Base-by-base conservation (phyloP, 2,797 vertebrate genomes). In the Coreius guichenoti region DNA sequence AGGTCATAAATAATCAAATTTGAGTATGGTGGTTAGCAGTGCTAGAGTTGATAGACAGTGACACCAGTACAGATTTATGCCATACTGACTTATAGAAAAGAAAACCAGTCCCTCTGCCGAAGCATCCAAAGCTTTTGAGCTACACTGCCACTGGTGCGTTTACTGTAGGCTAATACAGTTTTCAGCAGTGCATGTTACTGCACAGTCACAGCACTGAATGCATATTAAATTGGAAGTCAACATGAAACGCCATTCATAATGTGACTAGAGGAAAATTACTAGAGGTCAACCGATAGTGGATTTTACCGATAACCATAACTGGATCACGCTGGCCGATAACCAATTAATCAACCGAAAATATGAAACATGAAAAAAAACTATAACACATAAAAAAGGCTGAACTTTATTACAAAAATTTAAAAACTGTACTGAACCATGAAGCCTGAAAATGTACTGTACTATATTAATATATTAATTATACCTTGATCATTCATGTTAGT, bases 1-100 rank as follows among this genome's bases (percentile, higher is more conserved):
- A 58, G 23, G 26, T 43, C 86, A 90, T 93, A 86, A 92, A 93
- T 93, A 93, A 93, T 90, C 91, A 89, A 90, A 91, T 89, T 78
- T 84, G 80, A 85, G 78, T 87, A 82, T 84, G 89, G 91, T 86
- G 87, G 87, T 70, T 83, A 88, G 82, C 87, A 87, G 63, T 78
- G 90, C 88, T 90, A 86, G 86, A 63, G 14, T 73, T 87, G 82
- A 89, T 81, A 89, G 78, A 85, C 89, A 87, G 70, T 61, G 73
- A 56, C 74, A 80, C 77, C 9, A n/a, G 61, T 39, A 80, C 80
- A 88, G 90, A 92, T 91, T 91, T 89, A 92, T 91, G 89, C 78
- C 31, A 81, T 45, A 58, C 80, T 81, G 83, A 87, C 69, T 86
- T 80, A 72, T 49, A 86, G 54, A 70, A 80, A 86, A 80, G 33